A percentile compares a stretch with the other conserved stretches of the same genome.
Conservation (phyloP, 1,140 invertebrate species). For the Drusus annulatus region DNA sequence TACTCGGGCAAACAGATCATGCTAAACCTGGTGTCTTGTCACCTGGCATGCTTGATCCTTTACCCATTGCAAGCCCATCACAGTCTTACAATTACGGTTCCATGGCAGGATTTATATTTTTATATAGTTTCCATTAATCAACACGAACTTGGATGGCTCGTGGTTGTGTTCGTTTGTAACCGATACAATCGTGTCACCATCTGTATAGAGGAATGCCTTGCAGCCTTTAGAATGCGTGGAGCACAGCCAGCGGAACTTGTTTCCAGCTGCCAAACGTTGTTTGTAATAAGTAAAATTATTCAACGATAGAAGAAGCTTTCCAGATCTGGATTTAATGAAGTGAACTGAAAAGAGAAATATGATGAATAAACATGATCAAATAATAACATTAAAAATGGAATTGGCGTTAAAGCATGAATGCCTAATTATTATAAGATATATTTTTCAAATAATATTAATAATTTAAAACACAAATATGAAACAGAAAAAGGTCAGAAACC, state of each 20-base stretch:
- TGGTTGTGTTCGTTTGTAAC: background rate
- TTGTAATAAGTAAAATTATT: conserved; percentile 1
- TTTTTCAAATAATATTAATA: too few species aligned
- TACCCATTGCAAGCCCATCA: too few species aligned
- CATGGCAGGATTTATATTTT: background rate
- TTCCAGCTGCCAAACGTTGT: background rate
- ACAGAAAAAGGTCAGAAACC: too few species aligned
- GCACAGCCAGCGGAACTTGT: background rate
- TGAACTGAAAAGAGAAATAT: background rate
- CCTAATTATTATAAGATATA: too few species aligned
- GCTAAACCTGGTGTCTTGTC: too few species aligned
- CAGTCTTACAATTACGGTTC: too few species aligned
- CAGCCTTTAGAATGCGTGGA: background rate
- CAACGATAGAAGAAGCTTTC: background rate
- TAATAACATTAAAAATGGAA: too few species aligned
- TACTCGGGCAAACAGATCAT: too few species aligned
- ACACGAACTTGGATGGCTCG: background rate
- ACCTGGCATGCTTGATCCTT: too few species aligned
- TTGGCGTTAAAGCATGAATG: too few species aligned
- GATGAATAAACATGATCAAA: too few species aligned
- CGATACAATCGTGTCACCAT: background rate
- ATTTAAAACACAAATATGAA: too few species aligned
- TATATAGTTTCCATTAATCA: background rate
- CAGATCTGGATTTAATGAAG: background rate
- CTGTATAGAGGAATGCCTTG: background rate